These are phyloP conservation scores for Drosophila auraria DNA, from an alignment of 1,140 invertebrate species.

Conservation along the genomic window DNA sequence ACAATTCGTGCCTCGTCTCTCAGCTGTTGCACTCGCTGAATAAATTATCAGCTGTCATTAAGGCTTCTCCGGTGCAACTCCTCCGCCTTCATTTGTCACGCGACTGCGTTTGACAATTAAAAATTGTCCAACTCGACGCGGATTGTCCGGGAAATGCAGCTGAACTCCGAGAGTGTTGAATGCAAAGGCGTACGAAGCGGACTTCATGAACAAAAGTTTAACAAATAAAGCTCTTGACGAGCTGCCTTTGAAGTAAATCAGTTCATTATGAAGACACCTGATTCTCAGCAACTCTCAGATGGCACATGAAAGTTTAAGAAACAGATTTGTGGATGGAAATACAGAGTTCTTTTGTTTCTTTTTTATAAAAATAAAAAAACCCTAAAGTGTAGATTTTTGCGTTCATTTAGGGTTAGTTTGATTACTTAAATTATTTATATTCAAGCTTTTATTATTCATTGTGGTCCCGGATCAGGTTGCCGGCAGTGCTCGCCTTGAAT, in stretches of 20 bases:
- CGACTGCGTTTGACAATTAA: slow-evolving; percentile 79
- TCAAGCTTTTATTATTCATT: too few species aligned
- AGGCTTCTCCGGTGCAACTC: slow-evolving; percentile 52
- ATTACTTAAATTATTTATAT: too few species aligned
- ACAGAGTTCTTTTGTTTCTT: too few species aligned
- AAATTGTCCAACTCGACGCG: slow-evolving; percentile 63
- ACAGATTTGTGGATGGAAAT: too few species aligned
- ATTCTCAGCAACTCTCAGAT: neutral
- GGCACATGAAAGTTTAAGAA: neutral
- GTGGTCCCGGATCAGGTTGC: too few species aligned
- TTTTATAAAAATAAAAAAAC: too few species aligned
- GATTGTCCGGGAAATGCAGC: slow-evolving; percentile 9
- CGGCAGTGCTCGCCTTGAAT: too few species aligned
- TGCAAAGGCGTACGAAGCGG: slow-evolving; percentile 15
- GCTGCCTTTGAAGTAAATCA: slow-evolving; percentile 1
- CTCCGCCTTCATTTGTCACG: slow-evolving; percentile 72
- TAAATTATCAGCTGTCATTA: slow-evolving; percentile 81
- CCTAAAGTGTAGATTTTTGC: too few species aligned
- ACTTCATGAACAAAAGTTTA: slow-evolving; percentile 1
- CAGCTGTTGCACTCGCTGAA: slow-evolving; percentile 78
- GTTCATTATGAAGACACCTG: neutral
- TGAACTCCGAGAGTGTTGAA: slow-evolving; percentile 31
- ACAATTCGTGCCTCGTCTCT: slow-evolving; percentile 70
- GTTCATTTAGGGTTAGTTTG: too few species aligned
- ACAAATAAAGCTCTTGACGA: neutral